phyloP scores from a whole-genome alignment of 2,797 vertebrate species.

The Prionace glauca region DNA sequence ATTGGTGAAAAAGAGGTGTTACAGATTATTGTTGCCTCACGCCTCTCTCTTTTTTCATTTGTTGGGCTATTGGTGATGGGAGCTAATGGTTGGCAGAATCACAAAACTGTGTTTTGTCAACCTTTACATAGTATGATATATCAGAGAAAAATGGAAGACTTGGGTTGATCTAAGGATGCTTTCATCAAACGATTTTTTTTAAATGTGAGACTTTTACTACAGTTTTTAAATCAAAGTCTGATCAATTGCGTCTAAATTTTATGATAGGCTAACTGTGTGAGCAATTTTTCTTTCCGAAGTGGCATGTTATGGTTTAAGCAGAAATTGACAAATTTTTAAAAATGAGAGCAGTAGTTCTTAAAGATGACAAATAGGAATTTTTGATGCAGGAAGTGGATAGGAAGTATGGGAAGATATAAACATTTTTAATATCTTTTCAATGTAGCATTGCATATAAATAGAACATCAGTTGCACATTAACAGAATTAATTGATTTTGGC shows the following conservation, averaged over 20 bases:
- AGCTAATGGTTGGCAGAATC: background rate
- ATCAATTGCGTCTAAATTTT: background rate
- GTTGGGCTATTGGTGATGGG: background rate
- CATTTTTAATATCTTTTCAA: too few relatives aligned
- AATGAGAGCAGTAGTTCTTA: background rate
- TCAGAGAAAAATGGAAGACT: background rate
- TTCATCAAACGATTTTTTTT: background rate
- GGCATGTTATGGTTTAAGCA: background rate
- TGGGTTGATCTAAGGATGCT: background rate
- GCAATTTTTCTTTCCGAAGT: background rate
- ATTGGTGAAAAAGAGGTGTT: background rate
- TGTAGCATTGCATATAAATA: too few relatives aligned
- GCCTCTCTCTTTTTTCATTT: background rate
- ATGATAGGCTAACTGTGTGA: background rate
- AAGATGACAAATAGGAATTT: background rate
- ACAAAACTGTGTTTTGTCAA: background rate
- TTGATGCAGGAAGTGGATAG: too few relatives aligned
- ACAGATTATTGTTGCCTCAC: background rate
- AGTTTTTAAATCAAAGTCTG: background rate
- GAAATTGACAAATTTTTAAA: background rate
- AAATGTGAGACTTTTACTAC: background rate
- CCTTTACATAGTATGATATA: background rate
- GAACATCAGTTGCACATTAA: too few relatives aligned
- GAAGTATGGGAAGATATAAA: too few relatives aligned
- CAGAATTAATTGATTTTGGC: too few relatives aligned